phyloP scores from a whole-genome alignment of 2,113 vertebrate genomes.

The Nothocercus julius region DNA sequence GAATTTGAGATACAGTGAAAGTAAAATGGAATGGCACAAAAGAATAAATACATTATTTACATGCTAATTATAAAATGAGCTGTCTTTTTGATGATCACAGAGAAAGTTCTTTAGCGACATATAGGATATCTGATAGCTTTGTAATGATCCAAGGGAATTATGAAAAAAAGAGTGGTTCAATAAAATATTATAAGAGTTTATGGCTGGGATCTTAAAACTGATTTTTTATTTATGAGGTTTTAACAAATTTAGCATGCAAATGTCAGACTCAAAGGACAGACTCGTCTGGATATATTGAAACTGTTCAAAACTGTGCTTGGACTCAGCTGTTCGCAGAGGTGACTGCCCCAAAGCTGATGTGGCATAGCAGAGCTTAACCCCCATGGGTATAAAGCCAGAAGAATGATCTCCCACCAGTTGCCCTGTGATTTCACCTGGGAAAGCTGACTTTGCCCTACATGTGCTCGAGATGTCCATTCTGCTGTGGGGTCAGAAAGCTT shows the following conservation, averaged over 20 bases:
- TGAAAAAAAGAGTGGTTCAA: background rate
- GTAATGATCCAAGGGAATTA: background rate
- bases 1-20: background rate
- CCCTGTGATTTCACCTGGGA: background rate
- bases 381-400: background rate
- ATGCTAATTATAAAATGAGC: background rate
- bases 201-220: background rate
- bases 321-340: background rate
- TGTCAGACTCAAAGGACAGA: background rate
- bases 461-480: background rate
- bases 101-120: background rate
- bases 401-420: background rate
- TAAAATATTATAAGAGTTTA: background rate
- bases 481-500: background rate
- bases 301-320: background rate
- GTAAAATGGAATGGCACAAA: background rate
- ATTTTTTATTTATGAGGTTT: background rate
- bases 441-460: background rate
- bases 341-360: background rate
- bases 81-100: background rate
- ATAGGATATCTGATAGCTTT: background rate
- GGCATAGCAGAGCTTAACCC: background rate
- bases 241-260: slow-evolving; percentile 12
- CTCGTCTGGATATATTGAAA: background rate
- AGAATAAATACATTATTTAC: background rate